phyloP scores from a whole-genome alignment of 2,113 vertebrate genomes.

The Cebidichthys violaceus region DNA sequence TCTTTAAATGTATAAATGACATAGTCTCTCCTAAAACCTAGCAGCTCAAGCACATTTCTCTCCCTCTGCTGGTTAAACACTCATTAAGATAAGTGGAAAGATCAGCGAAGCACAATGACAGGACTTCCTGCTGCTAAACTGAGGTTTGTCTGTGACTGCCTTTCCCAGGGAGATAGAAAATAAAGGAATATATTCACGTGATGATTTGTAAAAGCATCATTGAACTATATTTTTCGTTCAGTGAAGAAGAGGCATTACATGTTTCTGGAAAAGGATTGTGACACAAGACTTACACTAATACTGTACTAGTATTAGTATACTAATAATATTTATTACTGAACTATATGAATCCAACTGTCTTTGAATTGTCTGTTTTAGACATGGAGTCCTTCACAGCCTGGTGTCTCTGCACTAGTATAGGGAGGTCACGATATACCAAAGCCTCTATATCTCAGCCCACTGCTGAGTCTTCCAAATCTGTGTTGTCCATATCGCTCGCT shows the following conservation, averaged over 20 bases:
- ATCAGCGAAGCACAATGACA: conserved; percentile 4
- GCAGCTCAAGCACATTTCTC: not conserved
- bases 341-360: conserved; percentile 4
- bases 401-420: not conserved
- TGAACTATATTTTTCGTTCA: not conserved
- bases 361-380: not conserved
- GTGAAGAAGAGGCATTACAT: not conserved
- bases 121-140: conserved; percentile 5
- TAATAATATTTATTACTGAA: not conserved
- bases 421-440: not conserved
- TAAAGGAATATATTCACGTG: not conserved
- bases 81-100: not conserved
- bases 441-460: conserved; percentile 18
- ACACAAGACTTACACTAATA: not conserved
- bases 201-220: not conserved
- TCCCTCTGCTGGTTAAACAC: not conserved
- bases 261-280: not conserved
- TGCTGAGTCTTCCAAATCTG: conserved; percentile 29
- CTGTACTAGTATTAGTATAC: too few relatives aligned
- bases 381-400: not conserved
- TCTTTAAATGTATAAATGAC: not conserved
- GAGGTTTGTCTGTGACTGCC: not conserved
- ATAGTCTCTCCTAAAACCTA: not conserved
- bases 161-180: not conserved
- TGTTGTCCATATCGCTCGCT: conserved; percentile 42